Evolutionary conservation across 2,113 vertebrate species (phyloP).

Genomic region (Chinchilla lanigera): DNA sequence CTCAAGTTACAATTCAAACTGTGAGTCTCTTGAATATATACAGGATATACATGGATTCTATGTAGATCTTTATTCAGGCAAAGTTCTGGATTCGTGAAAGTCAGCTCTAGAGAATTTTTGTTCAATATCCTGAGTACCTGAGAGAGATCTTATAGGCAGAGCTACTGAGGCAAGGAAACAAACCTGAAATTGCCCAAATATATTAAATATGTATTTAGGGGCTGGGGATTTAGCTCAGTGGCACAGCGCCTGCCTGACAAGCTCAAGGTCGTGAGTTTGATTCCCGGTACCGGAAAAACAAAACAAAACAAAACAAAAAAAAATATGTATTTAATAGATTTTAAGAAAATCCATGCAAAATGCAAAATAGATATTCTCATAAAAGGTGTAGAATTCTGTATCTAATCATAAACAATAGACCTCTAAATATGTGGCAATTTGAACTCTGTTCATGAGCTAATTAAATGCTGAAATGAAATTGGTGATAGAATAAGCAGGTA

Average conservation of each 20-base stretch:
- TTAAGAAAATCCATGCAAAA: background rate
- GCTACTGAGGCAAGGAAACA: no score
- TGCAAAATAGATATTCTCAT: background rate
- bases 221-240: no score
- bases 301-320: no score
- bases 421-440: background rate
- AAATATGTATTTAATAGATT: no score
- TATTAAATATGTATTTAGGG: background rate
- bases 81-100: background rate
- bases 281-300: no score
- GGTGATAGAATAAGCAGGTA: background rate
- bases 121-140: rapidly evolving
- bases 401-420: background rate
- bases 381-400: background rate
- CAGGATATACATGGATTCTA: no score
- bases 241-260: no score
- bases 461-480: background rate
- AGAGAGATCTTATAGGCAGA: background rate
- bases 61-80: background rate
- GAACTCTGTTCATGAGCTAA: background rate
- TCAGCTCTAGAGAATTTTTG: no score
- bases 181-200: no score
- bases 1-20: background rate
- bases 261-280: no score
- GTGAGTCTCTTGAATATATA: background rate